Evolutionary conservation across 2,797 vertebrate species (phyloP), one percentile per base, ranked within the genome.

Genomic region (Dipus sagitta): DNA sequence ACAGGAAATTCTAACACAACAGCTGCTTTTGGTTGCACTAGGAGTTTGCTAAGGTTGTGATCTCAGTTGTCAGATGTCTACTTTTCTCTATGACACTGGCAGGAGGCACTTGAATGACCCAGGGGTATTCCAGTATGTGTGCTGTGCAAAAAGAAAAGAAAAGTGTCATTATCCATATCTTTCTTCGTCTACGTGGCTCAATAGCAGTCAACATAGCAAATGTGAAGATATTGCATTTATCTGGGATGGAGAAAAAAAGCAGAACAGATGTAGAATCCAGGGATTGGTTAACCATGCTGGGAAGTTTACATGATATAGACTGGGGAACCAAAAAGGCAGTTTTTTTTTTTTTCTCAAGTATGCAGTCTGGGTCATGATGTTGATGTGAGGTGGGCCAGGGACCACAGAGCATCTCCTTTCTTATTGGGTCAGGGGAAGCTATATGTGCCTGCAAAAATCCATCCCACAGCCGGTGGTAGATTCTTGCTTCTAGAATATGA

Each of bases 21-120:
- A 9, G 3, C n/a, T 75, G 7, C 30, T 85, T 92, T 81, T 88
- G 86, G 89, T 87, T 74, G 86, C 70, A 68, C 64, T 38, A 14
- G 84, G 75, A 88, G 28, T 15, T 47, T 95, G 86, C 30, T 79
- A 14, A 90, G 54, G 52, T 91, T 91, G 62, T 89, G 17, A 79
- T 75, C n/a, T 84, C 12, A 34, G 52, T 20, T 62, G 21, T 91
- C 52, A 78, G 72, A 26, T 26, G 86, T 84, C 47, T 93, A 34
- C 10, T 84, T 87, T 58, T 38, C 62, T 74, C 93, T 88, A n/a
- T 85, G 47, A 60, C 26, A 75, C 24, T 47, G 28, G n/a, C 71
- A 91, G 80, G 83, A 68, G 77, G 30, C 2, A 5, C 62, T 18
- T 7, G 30, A 34, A 90, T 64, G 76, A 93, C n/a, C 58, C 6